Base-by-base conservation (phyloP, 2,888 invertebrate genomes). In the Lycia hirtaria region DNA sequence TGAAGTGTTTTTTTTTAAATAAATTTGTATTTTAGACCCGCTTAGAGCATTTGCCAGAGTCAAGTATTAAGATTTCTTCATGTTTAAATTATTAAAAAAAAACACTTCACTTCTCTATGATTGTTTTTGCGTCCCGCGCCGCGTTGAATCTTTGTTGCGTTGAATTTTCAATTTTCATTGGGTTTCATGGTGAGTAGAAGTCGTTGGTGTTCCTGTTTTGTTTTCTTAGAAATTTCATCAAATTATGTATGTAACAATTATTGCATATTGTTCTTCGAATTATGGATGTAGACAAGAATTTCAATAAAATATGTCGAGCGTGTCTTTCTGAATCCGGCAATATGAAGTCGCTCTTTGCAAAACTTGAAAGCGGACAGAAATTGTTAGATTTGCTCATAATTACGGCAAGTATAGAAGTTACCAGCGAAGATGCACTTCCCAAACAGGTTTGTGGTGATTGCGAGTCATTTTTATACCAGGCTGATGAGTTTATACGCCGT, bases 381-480 rank as follows among this genome's bases (percentile, higher is more conserved):
- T 62, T 88, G 14, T 60, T 69, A 4, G 83, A 88, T 56, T 66
- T 85, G 7, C 70, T 89, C 12, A 69, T 72, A 53, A 83, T 79
- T 68, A 71, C 85, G 17, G 73, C 78, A 15, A 81, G 85, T 76
- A 73, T 83, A 54, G 73, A 78, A 60, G 69, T 87, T 63, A 75
- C 72, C 66, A 61, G 67, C 10, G 78, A 75, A 26, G 81, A 86
- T 65, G 72, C 59, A 52, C 72, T 85, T 35, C 88, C 91, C 0
- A 83, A 86, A 69, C 86, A 87, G 60, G 77, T 92, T 51, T 92
- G 91, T 68, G 62, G 60, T 44, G 81, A 82, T 20, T 92, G 91
- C 60, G 81, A 81, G 55, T 33, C 62, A 20, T 70, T 78, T 15
- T 68, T 91, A 71, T 70, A 67, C 22, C 84, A 82, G 60, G 78